Percentiles rank a stretch among this genome's conserved stretches.
Conservation (phyloP, 2,797 vertebrate genomes). For the Zalophus californianus region DNA sequence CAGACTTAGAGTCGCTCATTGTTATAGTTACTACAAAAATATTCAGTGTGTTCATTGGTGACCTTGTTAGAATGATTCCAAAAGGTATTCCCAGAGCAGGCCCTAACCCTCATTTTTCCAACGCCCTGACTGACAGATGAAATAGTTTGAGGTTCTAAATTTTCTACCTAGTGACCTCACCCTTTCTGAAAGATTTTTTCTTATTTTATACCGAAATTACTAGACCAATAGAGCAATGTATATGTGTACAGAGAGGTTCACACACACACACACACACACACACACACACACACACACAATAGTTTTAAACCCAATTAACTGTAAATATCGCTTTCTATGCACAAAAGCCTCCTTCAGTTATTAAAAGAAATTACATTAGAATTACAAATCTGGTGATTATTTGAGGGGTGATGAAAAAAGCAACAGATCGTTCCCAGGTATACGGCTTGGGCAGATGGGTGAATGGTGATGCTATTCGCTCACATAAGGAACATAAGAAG, state of each 20-base stretch:
- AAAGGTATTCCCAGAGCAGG: neutral
- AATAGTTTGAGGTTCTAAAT: conserved; percentile 31
- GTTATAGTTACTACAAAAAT: conserved; percentile 31
- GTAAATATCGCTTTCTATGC: conserved; percentile 51
- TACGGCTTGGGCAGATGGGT: neutral
- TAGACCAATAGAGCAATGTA: conserved; percentile 20
- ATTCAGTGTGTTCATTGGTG: neutral
- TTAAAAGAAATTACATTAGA: conserved; percentile 64
- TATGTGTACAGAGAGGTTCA: neutral
- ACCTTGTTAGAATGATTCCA: neutral
- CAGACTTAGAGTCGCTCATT: conserved; percentile 19
- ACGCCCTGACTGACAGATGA: neutral
- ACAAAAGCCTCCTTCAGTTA: conserved; percentile 44
- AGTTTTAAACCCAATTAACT: conserved; percentile 61
- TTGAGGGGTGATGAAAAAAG: conserved; percentile 47
- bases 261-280: neutral
- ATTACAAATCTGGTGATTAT: conserved; percentile 61
- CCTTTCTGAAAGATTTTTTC: conserved; percentile 34
- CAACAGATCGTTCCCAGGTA: conserved; percentile 11
- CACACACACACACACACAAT: neutral
- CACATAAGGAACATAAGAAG: neutral
- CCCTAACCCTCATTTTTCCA: conserved; percentile 33
- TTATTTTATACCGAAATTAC: conserved; percentile 35
- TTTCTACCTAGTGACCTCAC: conserved; percentile 48
- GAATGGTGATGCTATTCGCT: neutral